A percentile compares a stretch with the other conserved stretches of the same genome.
These are phyloP conservation scores for Venusia cambrica DNA, from an alignment of 2,888 invertebrate species.

Conservation along the genomic window DNA sequence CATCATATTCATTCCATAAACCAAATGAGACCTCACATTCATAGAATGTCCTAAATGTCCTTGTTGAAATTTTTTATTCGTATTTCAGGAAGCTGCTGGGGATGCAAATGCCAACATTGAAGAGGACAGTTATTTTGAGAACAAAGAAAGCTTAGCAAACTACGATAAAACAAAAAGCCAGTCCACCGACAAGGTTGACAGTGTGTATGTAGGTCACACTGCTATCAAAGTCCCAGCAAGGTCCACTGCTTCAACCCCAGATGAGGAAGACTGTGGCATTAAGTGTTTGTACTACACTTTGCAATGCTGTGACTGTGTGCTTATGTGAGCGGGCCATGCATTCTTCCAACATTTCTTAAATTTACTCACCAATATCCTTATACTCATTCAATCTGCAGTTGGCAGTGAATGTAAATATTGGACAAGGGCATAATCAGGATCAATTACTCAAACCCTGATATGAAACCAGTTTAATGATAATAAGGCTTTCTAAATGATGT, in stretches of 20 bases:
- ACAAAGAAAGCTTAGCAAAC: conserved; percentile 42
- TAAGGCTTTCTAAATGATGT: too few species aligned
- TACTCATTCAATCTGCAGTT: too few species aligned
- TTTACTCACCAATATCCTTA: too few species aligned
- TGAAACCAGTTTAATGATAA: too few species aligned
- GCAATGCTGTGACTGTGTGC: conserved; percentile 83
- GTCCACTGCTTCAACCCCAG: conserved; percentile 48
- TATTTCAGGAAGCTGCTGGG: conserved; percentile 57
- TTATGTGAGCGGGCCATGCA: too few species aligned
- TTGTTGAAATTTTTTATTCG: too few species aligned
- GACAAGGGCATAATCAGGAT: too few species aligned
- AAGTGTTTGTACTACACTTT: conserved; percentile 83
- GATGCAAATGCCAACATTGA: conserved; percentile 47
- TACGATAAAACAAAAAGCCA: conserved; percentile 42
- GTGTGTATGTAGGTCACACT: conserved; percentile 53
- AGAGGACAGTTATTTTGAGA: conserved; percentile 46
- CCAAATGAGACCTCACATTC: too few species aligned
- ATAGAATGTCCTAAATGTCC: too few species aligned
- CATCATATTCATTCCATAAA: background rate
- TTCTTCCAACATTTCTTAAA: too few species aligned
- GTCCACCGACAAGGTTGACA: conserved; percentile 60
- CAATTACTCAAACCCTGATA: too few species aligned
- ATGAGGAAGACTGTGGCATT: conserved; percentile 81
- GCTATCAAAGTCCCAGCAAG: conserved; percentile 32
- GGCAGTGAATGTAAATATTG: too few species aligned